Base-by-base conservation (phyloP, 2,113 vertebrate genomes). In the Struthio camelus region DNA sequence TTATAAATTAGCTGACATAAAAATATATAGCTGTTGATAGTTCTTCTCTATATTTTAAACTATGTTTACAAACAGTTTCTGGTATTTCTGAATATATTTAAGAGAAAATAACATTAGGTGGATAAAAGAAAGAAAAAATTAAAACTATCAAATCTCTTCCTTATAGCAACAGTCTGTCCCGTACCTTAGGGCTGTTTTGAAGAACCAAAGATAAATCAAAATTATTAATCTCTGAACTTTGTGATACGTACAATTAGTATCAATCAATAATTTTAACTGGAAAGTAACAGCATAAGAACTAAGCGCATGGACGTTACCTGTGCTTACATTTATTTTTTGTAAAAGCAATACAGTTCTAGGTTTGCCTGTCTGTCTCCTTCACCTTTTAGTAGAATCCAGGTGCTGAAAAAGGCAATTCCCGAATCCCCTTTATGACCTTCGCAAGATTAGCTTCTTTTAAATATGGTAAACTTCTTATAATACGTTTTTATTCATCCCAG, bases 401-500 rank as follows among this genome's bases (percentile, higher is more conserved):
- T 16, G 23, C 24, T 24, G 27, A 42, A 78, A 70, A 62, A 38
- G 14, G 40, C 1, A 5, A 36, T 32, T 64, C 38, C 8, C 13
- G 4, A 36, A 23, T 59, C 53, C 8, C 12, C 10, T 14, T 42
- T 38, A 59, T 0, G 6, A 61, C 10, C 2, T 0, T 23, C 34
- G 70, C 40, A 53, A 72, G 12, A 86, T 23, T 14, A 46, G 5
- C 9, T 42, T 13, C 3, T 38, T 65, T 58, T 11, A 80, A 75
- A 64, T 17, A 83, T 0, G 5, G 9, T 10, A 13, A 14, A 14
- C 56, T 83, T 42, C 32, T 59, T 56, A 34, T 0, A 72, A 19
- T 1, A 54, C 22, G 72, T 28, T 78, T 80, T 24, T 58, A 5
- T 62, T 80, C 7, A 34, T 70, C 53, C 6, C 64, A 6, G 19